Percentiles rank a stretch among this genome's conserved stretches.
These are phyloP conservation scores for Caprella mutica DNA, from an alignment of 2,888 invertebrate species.

Conservation along the genomic window DNA sequence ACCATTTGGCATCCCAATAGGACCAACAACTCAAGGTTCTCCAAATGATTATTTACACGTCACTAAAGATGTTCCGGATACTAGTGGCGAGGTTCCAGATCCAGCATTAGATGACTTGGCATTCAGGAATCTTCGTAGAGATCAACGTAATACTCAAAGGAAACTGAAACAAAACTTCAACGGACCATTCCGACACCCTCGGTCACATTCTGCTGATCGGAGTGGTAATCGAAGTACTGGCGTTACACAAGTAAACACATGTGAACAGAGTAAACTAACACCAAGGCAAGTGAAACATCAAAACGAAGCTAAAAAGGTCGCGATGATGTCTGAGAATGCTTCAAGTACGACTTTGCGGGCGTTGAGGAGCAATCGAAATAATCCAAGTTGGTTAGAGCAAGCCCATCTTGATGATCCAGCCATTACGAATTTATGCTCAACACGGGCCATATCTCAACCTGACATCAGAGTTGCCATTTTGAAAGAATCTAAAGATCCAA, in stretches of 20 bases:
- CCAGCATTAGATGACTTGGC: conserved; percentile 77
- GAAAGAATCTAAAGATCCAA: conserved; percentile 22
- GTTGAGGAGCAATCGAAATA: conserved; percentile 12
- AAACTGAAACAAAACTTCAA: too few relatives aligned
- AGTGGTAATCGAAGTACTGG: not conserved
- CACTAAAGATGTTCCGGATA: conserved; percentile 48
- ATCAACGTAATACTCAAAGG: too few relatives aligned
- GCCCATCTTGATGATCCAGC: conserved; percentile 33
- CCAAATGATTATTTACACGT: conserved; percentile 75
- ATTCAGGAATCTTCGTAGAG: conserved; percentile 70
- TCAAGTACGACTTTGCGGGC: not conserved
- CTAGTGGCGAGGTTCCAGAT: conserved; percentile 62
- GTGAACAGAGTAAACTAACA: conserved; percentile 17
- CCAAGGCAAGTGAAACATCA: conserved; percentile 34
- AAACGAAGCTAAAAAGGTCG: conserved; percentile 16
- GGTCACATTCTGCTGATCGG: conserved; percentile 68
- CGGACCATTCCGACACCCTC: conserved; percentile 59
- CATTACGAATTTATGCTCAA: conserved; percentile 37
- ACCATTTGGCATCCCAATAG: conserved; percentile 79
- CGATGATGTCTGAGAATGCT: not conserved
- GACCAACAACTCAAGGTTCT: conserved; percentile 66
- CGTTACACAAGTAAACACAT: not conserved
- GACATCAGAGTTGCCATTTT: conserved; percentile 29
- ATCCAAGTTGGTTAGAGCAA: conserved; percentile 34
- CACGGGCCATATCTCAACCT: conserved; percentile 28